Evolutionary conservation across 2,797 vertebrate species (phyloP), one percentile per base, ranked within the genome.

Genomic region (Antennarius maculatus): DNA sequence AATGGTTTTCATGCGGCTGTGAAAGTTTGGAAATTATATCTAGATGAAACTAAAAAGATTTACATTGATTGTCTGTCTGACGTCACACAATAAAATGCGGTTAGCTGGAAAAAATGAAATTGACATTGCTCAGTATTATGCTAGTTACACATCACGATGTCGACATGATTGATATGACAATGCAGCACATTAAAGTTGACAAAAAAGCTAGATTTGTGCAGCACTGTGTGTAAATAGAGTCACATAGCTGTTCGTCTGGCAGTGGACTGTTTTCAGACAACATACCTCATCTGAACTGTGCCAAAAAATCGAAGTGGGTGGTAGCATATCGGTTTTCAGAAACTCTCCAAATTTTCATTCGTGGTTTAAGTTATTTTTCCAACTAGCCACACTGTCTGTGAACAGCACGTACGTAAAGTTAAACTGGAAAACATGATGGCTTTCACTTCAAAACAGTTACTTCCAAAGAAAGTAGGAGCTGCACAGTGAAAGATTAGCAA

Each of bases 401-500:
- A 77, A 71, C 58, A 69, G 52, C 61, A 61, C 29, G 63, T 59
- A 55, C 46, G 54, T 51, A 52, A 80, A 74, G 78, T 58, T 6
- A 1, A 61, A 41, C 18, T 66, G 82, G 82, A 84, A 87, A 84
- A 78, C 71, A 61, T 70, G 66, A 82, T 41, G 60, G 17, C 37
- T 63, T 75, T 50, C 54, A 59, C 52, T 55, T 84, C 60, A 61
- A 79, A 70, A 79, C 63, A 48, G 81, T 61, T 47, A 12, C 23
- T 23, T 68, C 77, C 74, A 61, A 62, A 62, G 64, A 71, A 64
- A 80, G 66, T 39, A 57, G 69, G 61, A 45, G 71, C 53, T 56
- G 17, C 51, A 55, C 45, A 34, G 6, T 39, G 55, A 47, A 53
- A 57, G 49, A 60, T 74, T 51, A 64, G 52, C 52, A 67, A 55